Evolutionary conservation across 2,113 vertebrate genomes (phyloP).

Genomic region (Sander vitreus): DNA sequence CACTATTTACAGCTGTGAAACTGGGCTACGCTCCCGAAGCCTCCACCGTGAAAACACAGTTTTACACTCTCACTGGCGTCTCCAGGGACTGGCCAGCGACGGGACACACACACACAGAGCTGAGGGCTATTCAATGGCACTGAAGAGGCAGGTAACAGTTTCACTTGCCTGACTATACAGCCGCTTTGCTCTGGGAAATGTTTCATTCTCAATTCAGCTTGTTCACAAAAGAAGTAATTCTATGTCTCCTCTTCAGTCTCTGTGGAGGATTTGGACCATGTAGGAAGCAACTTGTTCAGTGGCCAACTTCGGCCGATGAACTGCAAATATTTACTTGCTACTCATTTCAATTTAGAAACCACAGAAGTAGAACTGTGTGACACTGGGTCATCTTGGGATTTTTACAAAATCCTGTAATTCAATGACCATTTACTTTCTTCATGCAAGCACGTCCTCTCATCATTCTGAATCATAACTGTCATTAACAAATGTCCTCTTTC

Average conservation of each 20-base stretch:
- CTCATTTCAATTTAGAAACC: slow-evolving; percentile 5
- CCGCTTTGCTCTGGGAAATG: slow-evolving; percentile 27
- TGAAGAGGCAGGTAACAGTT: slow-evolving; percentile 34
- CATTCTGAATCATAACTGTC: background rate
- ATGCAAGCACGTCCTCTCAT: too few species aligned
- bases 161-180: slow-evolving; percentile 16
- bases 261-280: slow-evolving; percentile 14
- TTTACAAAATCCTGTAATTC: background rate
- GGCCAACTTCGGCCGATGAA: slow-evolving; percentile 5
- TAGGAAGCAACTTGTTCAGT: background rate
- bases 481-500: background rate
- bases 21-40: slow-evolving; percentile 64
- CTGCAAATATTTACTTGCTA: slow-evolving; percentile 23
- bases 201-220: slow-evolving; percentile 4
- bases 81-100: slow-evolving; percentile 40
- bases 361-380: background rate
- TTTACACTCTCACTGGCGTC: slow-evolving; percentile 57
- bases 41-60: slow-evolving; percentile 38
- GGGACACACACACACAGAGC: slow-evolving; percentile 36
- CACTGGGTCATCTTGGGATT: background rate
- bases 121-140: slow-evolving; percentile 29
- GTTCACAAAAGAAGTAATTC: slow-evolving; percentile 20
- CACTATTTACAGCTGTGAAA: slow-evolving; percentile 78
- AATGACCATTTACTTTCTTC: background rate
- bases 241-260: slow-evolving; percentile 17